phyloP scores from a whole-genome alignment of 53 echinoderm and acorn worm species.

The Paelopatides confundens region DNA sequence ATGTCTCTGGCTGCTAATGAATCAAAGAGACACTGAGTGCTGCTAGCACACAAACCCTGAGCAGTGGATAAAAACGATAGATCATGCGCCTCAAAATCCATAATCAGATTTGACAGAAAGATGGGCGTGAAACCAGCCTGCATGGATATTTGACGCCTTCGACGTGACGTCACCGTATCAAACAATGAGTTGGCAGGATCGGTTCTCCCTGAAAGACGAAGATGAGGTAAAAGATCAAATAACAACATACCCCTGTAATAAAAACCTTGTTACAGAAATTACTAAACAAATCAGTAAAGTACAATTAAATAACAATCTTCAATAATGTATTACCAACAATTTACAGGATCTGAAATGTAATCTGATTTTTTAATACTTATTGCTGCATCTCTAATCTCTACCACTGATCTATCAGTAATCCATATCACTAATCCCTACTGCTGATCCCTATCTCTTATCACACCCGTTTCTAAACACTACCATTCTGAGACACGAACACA shows the following conservation, averaged over 20 bases:
- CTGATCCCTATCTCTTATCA: neutral
- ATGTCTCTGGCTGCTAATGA: conserved; percentile 71
- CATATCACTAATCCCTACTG: too few species aligned
- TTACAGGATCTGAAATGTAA: too few species aligned
- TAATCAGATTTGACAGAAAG: conserved; percentile 80
- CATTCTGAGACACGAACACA: neutral
- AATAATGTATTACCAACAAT: too few species aligned
- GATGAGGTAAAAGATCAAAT: neutral
- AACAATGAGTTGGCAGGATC: neutral
- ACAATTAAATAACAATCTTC: too few species aligned
- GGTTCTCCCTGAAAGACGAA: neutral
- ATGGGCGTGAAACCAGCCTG: conserved; percentile 68
- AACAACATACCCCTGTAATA: too few species aligned
- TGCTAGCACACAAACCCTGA: conserved; percentile 51
- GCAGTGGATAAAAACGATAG: conserved; percentile 55
- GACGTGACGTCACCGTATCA: neutral
- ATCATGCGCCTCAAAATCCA: conserved; percentile 35
- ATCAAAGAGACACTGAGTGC: conserved; percentile 80
- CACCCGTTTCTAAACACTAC: neutral
- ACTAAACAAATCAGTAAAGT: too few species aligned
- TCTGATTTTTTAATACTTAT: too few species aligned
- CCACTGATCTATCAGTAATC: too few species aligned
- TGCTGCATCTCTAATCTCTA: too few species aligned
- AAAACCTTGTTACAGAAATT: too few species aligned
- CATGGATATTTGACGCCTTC: conserved; percentile 3